Evolutionary conservation across 2,113 vertebrate genomes (phyloP).

Genomic region (Sebastes fasciatus): DNA sequence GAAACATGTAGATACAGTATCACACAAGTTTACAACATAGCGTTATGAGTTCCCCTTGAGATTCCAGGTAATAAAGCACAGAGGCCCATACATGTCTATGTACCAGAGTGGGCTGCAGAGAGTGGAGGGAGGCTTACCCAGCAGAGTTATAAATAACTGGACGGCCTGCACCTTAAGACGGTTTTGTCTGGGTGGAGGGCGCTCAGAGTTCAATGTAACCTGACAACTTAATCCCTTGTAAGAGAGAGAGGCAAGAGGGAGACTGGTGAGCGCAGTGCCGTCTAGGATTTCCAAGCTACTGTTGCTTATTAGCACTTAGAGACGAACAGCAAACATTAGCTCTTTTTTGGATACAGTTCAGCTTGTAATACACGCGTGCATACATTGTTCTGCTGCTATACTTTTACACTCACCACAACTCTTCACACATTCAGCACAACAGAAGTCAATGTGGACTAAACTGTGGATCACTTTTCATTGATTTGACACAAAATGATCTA

Average conservation of each 20-base stretch:
- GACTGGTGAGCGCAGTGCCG: constrained; percentile 30
- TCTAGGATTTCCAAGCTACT: constrained; percentile 68
- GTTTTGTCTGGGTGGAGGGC: constrained; percentile 78
- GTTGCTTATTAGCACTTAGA: constrained; percentile 62
- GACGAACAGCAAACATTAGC: constrained; percentile 35
- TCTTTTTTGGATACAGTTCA: constrained; percentile 42
- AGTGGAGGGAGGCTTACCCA: constrained; percentile 64
- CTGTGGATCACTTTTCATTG: background rate
- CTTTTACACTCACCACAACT: constrained; percentile 2
- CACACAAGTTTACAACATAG: background rate
- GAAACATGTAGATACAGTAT: constrained; percentile 1
- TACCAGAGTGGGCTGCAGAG: constrained; percentile 49
- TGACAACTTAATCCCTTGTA: constrained; percentile 81
- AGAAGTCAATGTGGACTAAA: background rate
- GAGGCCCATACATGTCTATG: constrained; percentile 67
- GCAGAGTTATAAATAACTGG: constrained; percentile 80
- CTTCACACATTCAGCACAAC: background rate
- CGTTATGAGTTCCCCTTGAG: constrained; percentile 18
- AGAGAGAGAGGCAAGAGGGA: constrained; percentile 59
- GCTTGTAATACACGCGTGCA: constrained; percentile 2
- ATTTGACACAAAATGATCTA: background rate
- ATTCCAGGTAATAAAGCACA: constrained; percentile 22
- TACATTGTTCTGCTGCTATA: constrained; percentile 5
- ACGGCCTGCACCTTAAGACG: constrained; percentile 73
- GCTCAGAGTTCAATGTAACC: constrained; percentile 78